These are phyloP conservation scores for Chiroxiphia lanceolata DNA, from an alignment of 2,797 vertebrate species.

Conservation along the genomic window DNA sequence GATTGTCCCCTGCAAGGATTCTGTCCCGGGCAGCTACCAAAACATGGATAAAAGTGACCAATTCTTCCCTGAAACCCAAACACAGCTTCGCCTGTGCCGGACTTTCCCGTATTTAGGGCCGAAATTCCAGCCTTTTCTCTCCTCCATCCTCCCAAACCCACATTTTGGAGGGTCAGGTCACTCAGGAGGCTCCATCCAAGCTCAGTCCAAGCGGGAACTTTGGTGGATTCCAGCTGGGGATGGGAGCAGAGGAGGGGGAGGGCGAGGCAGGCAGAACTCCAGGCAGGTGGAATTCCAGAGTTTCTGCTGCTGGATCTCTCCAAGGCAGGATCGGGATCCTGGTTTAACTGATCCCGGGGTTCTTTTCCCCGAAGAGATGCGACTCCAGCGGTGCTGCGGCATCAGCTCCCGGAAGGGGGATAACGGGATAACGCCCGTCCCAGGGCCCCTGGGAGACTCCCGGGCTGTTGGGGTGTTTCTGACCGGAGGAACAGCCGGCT, in stretches of 20 bases:
- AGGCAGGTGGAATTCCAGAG: not conserved
- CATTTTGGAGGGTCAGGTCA: not conserved
- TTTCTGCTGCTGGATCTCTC: not conserved
- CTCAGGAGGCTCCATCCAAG: not conserved
- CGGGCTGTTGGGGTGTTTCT: not conserved
- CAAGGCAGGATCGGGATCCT: not conserved
- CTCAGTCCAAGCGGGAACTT: not conserved
- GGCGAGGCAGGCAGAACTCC: not conserved
- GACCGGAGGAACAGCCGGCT: not conserved
- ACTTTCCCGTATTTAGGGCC: not conserved
- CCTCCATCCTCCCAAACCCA: not conserved
- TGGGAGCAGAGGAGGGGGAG: not conserved
- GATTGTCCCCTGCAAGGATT: rapidly evolving
- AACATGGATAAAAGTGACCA: rapidly evolving
- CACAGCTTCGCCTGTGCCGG: rapidly evolving
- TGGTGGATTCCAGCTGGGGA: not conserved
- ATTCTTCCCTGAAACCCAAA: not conserved
- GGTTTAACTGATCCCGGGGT: not conserved
- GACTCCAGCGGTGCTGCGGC: not conserved
- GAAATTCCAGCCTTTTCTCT: not conserved
- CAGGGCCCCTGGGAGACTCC: not conserved
- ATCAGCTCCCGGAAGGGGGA: not conserved
- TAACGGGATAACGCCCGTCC: not conserved
- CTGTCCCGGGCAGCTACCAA: not conserved
- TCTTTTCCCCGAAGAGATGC: not conserved